Conservation (phyloP, 2,113 vertebrate species). For the Uria lomvia region DNA sequence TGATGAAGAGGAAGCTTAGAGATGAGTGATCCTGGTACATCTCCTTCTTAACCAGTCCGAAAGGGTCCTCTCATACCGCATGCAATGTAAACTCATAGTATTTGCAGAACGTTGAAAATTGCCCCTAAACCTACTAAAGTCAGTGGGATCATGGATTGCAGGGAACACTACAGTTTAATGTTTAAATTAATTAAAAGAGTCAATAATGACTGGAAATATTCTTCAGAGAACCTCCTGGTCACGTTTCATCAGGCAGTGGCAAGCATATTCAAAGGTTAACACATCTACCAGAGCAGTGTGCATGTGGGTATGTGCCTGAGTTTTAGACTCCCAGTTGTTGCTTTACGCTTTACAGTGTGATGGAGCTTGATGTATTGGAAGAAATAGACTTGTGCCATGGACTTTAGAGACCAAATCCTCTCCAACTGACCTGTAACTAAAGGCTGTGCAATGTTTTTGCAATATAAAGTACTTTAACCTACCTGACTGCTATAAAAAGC, state of each 20-base stretch:
- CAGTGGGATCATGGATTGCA: neutral
- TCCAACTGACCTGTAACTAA: neutral
- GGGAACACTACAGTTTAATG: neutral
- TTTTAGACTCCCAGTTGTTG: neutral
- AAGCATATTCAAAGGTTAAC: neutral
- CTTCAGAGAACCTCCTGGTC: neutral
- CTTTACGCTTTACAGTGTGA: neutral
- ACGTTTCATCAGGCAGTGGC: neutral
- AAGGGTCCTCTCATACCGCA: neutral
- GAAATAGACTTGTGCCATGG: neutral
- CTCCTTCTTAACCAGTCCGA: neutral
- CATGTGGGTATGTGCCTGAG: no score
- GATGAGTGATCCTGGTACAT: neutral
- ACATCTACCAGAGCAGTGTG: neutral
- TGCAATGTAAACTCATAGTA: neutral
- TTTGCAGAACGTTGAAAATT: neutral
- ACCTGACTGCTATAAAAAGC: neutral
- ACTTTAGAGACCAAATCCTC: neutral
- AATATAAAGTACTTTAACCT: neutral
- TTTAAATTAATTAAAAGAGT: neutral
- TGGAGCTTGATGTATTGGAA: neutral
- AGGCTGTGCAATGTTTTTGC: neutral
- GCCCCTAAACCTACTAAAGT: neutral
- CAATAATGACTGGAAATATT: neutral
- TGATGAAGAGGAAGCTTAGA: neutral